These are phyloP conservation scores for Chrysodeixis includens DNA, from an alignment of 2,888 invertebrate genomes.

Conservation along the genomic window DNA sequence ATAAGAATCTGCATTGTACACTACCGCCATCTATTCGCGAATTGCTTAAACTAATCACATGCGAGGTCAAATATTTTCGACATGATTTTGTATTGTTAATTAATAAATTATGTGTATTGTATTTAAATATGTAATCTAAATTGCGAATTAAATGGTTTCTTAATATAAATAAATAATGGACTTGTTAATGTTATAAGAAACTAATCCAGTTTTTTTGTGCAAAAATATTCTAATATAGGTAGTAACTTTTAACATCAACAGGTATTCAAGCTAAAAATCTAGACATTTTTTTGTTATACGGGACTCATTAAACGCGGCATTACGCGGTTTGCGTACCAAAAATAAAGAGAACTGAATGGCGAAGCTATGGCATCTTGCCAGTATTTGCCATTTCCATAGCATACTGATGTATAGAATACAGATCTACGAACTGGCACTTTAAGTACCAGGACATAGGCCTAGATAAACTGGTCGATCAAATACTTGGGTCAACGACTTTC, in stretches of 20 bases:
- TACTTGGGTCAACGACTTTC: constrained; percentile 66
- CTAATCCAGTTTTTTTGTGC: neutral
- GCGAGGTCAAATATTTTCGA: neutral
- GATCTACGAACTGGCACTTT: constrained; percentile 52
- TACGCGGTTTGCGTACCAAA: constrained; percentile 79
- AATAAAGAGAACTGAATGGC: constrained; percentile 77
- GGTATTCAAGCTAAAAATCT: constrained; percentile 44
- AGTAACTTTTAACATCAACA: constrained; percentile 45
- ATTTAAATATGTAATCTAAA: neutral
- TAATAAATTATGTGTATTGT: neutral
- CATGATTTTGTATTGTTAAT: neutral
- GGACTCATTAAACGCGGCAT: constrained; percentile 80
- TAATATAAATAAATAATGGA: no score
- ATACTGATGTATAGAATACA: constrained; percentile 47
- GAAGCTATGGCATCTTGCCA: constrained; percentile 77
- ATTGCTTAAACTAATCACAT: constrained; percentile 29
- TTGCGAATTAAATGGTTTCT: no score
- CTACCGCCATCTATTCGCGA: constrained; percentile 61
- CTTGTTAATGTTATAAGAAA: neutral
- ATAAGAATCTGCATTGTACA: constrained; percentile 52
- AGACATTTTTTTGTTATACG: constrained; percentile 44
- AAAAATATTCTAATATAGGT: neutral
- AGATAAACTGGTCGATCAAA: constrained; percentile 53
- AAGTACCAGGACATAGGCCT: constrained; percentile 46
- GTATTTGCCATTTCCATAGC: constrained; percentile 76